These are phyloP conservation scores for Dryoscopus gambensis DNA, from an alignment of 2,113 vertebrate species.

Conservation along the genomic window DNA sequence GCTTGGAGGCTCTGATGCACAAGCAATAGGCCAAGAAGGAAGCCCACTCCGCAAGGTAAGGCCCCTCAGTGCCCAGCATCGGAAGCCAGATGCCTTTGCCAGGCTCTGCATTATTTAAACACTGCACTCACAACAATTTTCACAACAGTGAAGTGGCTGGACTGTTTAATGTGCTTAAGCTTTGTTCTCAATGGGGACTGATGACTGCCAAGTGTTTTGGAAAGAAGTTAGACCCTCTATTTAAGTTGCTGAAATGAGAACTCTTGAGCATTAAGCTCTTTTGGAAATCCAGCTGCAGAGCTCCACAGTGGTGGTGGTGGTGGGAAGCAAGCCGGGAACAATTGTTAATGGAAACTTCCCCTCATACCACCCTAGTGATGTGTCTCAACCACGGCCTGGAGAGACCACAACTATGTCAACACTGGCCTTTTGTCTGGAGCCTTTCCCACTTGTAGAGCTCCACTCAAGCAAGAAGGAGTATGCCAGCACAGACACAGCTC, in stretches of 20 bases:
- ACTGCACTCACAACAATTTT: neutral
- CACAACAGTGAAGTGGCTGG: neutral
- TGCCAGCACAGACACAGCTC: neutral
- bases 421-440: slow-evolving; percentile 31
- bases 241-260: slow-evolving; percentile 22
- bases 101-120: neutral
- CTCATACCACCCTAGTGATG: slow-evolving; percentile 42
- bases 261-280: slow-evolving; percentile 13
- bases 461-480: neutral
- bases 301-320: neutral
- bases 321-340: slow-evolving; percentile 36
- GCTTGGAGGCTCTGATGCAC: neutral
- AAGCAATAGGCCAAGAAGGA: neutral
- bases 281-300: slow-evolving; percentile 33
- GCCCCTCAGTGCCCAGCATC: neutral
- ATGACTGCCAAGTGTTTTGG: neutral
- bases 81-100: neutral
- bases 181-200: slow-evolving; percentile 23
- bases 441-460: neutral
- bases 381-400: neutral
- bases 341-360: slow-evolving; percentile 55
- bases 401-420: slow-evolving; percentile 40
- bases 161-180: neutral
- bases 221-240: slow-evolving; percentile 16
- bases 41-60: neutral